Evolutionary conservation across 2,888 invertebrate genomes (phyloP).

Genomic region (Melitaea athalia): DNA sequence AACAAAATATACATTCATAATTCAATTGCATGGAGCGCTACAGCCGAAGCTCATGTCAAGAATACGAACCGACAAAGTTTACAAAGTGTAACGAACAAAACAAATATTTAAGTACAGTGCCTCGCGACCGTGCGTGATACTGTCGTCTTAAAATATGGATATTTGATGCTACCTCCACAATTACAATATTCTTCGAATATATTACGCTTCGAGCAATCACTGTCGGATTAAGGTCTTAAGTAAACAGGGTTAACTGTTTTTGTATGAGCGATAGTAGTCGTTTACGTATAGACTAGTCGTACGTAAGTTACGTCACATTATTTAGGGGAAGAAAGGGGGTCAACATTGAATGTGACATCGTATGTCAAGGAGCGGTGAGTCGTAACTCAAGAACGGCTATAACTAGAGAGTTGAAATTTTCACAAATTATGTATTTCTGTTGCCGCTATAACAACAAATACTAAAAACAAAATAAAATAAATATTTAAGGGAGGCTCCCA

Average conservation of each 20-base stretch:
- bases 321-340: too few species aligned
- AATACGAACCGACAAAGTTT: conserved; percentile 1
- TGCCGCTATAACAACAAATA: too few species aligned
- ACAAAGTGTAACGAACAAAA: not conserved
- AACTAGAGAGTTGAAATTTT: too few species aligned
- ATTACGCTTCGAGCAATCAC: conserved; percentile 5
- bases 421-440: too few species aligned
- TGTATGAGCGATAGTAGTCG: too few species aligned
- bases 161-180: conserved; percentile 14
- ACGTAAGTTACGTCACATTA: too few species aligned
- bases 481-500: too few species aligned
- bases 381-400: too few species aligned
- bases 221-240: conserved; percentile 25
- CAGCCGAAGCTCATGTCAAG: conserved; percentile 1
- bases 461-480: too few species aligned
- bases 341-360: too few species aligned
- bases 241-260: not conserved
- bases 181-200: not conserved
- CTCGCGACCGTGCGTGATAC: conserved; percentile 22
- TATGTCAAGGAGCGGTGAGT: too few species aligned
- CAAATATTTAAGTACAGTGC: conserved; percentile 19
- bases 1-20: not conserved
- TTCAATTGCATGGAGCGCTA: not conserved
- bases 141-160: conserved; percentile 24
- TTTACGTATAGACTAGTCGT: too few species aligned